Conservation (phyloP, 2,888 invertebrate genomes). For the Muschampia plurimacula region DNA sequence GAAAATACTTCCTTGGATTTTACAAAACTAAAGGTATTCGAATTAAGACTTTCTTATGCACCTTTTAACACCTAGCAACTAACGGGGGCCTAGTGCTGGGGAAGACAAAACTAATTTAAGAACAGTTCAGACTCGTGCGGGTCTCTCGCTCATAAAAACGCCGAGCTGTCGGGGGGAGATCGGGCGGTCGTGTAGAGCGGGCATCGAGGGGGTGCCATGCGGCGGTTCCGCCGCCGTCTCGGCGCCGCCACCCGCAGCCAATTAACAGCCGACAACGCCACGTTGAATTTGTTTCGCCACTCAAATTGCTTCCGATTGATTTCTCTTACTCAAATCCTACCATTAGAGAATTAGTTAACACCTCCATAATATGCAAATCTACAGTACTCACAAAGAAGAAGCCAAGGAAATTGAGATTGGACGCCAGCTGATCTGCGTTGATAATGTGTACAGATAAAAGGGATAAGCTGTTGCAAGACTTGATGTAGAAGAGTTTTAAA, state of each 20-base stretch:
- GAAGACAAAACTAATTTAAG: conserved; percentile 75
- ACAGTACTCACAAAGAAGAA: conserved; percentile 30
- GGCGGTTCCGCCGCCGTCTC: conserved; percentile 85
- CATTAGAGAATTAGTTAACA: conserved; percentile 52
- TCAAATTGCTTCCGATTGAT: conserved; percentile 83
- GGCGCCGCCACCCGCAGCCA: conserved; percentile 86
- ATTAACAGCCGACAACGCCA: conserved; percentile 82
- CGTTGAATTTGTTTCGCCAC: conserved; percentile 81
- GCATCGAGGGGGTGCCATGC: conserved; percentile 75
- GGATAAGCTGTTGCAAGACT: background rate
- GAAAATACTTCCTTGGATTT: background rate
- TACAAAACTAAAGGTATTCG: background rate
- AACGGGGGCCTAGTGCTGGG: conserved; percentile 54
- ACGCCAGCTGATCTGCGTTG: background rate
- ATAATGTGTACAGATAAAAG: background rate
- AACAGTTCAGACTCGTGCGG: conserved; percentile 70
- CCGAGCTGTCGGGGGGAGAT: conserved; percentile 68
- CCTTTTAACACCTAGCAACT: conserved; percentile 59
- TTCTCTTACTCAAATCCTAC: conserved; percentile 68
- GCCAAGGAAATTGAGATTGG: background rate
- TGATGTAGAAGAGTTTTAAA: background rate
- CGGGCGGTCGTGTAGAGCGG: conserved; percentile 68
- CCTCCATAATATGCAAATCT: conserved; percentile 47
- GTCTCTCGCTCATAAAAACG: conserved; percentile 81
- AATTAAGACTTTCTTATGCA: conserved; percentile 12